A percentile compares a stretch with the other conserved stretches of the same genome.
Conservation (phyloP, 2,113 vertebrate species). For the Scomber japonicus region DNA sequence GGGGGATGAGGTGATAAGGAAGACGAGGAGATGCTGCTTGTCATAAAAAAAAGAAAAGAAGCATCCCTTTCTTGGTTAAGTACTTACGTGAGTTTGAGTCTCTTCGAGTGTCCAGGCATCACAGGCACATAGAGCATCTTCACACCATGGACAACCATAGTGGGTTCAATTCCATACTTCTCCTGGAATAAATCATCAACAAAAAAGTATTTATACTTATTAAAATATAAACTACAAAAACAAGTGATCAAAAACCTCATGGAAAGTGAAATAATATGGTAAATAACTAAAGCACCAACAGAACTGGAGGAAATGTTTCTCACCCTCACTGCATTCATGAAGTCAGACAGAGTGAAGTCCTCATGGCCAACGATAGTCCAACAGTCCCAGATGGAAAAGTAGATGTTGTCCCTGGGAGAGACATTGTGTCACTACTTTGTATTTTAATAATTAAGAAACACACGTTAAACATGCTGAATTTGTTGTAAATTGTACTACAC, state of each 20-base stretch:
- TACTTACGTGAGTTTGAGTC: slow-evolving; percentile 95
- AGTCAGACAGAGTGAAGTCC: slow-evolving; percentile 96
- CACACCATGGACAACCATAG: slow-evolving; percentile 97
- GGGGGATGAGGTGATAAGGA: too few species aligned
- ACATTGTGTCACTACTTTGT: slow-evolving; percentile 10
- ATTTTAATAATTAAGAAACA: background rate
- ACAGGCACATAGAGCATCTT: slow-evolving; percentile 99
- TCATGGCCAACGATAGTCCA: slow-evolving; percentile 94
- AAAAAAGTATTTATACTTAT: background rate
- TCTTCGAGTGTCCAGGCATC: slow-evolving; percentile 97
- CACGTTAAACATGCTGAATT: background rate
- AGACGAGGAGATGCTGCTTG: too few species aligned
- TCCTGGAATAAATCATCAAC: slow-evolving; percentile 84
- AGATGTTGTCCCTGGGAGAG: slow-evolving; percentile 91
- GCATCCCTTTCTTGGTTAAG: background rate
- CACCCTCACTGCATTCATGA: slow-evolving; percentile 96
- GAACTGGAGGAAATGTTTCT: slow-evolving; percentile 53
- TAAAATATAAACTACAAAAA: background rate
- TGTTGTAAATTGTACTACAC: too few species aligned
- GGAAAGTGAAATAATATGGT: background rate
- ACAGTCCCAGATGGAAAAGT: slow-evolving; percentile 98
- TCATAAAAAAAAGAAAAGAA: background rate
- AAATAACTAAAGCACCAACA: background rate
- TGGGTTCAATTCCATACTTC: slow-evolving; percentile 96
- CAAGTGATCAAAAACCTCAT: background rate